Conservation (phyloP, 2,888 invertebrate genomes). For the Cerceris rybyensis region DNA sequence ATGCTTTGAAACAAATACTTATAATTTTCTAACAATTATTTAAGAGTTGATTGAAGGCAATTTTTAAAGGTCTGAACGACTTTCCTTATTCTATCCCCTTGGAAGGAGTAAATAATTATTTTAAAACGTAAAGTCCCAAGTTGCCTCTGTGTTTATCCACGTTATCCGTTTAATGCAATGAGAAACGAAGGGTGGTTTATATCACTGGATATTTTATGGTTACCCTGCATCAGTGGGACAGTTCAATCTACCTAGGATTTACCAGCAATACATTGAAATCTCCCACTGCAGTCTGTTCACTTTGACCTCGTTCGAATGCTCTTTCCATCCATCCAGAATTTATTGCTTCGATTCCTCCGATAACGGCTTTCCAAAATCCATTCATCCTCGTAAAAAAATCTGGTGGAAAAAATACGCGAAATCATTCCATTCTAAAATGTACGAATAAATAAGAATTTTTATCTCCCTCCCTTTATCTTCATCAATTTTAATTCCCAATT, state of each 20-base stretch:
- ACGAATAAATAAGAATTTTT: too few relatives aligned
- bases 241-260: slow-evolving; percentile 76
- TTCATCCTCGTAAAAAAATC: too few relatives aligned
- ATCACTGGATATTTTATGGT: slow-evolving; percentile 74
- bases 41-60: neutral
- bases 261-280: slow-evolving; percentile 63
- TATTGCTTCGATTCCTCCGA: too few relatives aligned
- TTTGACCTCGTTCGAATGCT: slow-evolving; percentile 25
- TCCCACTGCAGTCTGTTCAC: slow-evolving; percentile 39
- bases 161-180: slow-evolving; percentile 75
- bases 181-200: slow-evolving; percentile 65
- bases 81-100: neutral
- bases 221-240: slow-evolving; percentile 70
- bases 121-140: slow-evolving; percentile 46
- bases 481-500: neutral
- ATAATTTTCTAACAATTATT: too few relatives aligned
- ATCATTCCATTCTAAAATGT: too few relatives aligned
- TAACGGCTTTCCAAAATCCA: too few relatives aligned
- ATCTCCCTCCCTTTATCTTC: neutral
- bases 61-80: neutral
- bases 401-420: too few relatives aligned
- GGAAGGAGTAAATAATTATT: slow-evolving; percentile 28
- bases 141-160: slow-evolving; percentile 72
- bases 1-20: too few relatives aligned
- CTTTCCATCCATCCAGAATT: neutral